Base-by-base conservation (phyloP, 2,888 invertebrate genomes). In the Agonopterix alstromeriana region DNA sequence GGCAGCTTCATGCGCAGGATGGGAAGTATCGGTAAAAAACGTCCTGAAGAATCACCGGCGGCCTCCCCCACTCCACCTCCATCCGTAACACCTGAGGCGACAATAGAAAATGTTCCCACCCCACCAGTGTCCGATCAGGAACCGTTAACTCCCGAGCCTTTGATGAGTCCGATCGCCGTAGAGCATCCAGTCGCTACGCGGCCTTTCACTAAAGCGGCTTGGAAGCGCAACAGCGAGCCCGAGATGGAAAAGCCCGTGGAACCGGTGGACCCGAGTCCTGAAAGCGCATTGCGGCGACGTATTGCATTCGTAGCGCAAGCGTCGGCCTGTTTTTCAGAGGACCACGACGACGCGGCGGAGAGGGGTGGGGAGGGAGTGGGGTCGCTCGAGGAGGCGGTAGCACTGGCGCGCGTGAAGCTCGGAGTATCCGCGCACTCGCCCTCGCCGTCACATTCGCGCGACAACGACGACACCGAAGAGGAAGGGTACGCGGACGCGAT, bases 251-350 rank as follows among this genome's bases (percentile, higher is more conserved):
- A 77, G 55, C 77, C 77, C 14, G 73, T 78, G 43, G 89, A 52
- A 48, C 76, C 76, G 3, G 67, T 78, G 46, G 89, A 89, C 65
- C 86, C 87, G 53, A 86, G 85, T 48, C 82, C 88, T 41, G 86
- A 79, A 8, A 83, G 72, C 65, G 80, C 88, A 47, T 60, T 81
- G 54, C 78, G 89, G 47, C 82, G 91, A 8, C 85, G 90, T 12
- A 86, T 90, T 49, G 85, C 85, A 42, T 91, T 91, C 64, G 89
- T 91, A 48, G 82, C 90, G 52, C 91, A 91, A 56, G 76, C 89
- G 48, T 86, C 90, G 1, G 73, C 86, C 12, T 84, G 81, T 60
- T 63, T 89, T 43, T 90, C 91, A 58, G 90, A 90, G 71, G 91
- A 91, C 42, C 78, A 64, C 73, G 87, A 77, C 64, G 90, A 71